Evolutionary conservation across 2,888 invertebrate species (phyloP).

Genomic region (Rapana venosa): DNA sequence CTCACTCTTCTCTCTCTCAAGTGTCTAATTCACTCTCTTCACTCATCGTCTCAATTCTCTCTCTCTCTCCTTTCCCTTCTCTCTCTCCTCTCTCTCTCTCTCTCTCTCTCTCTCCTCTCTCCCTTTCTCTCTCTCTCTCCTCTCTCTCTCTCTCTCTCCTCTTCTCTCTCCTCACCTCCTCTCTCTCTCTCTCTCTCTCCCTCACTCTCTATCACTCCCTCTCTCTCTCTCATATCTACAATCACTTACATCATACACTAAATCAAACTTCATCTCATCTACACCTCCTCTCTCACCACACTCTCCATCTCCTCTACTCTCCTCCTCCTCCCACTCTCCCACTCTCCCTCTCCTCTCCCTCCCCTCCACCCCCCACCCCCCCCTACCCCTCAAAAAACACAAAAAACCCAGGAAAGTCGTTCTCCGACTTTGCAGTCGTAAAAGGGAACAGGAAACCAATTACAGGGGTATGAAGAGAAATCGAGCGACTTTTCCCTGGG

Average conservation of each 20-base stretch:
- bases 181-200: constrained; percentile 10
- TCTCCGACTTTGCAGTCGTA: no score
- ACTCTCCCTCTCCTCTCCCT: no score
- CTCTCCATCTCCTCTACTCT: background rate
- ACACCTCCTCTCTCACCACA: no score
- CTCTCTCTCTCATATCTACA: no score
- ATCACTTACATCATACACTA: no score
- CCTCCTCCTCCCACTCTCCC: background rate
- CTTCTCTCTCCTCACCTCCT: background rate
- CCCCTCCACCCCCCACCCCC: no score
- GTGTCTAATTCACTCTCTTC: background rate
- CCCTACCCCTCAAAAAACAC: no score
- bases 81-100: constrained; percentile 3
- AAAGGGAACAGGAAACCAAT: no score
- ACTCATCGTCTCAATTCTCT: background rate
- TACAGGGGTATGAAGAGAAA: no score
- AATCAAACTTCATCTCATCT: no score
- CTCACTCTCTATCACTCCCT: background rate
- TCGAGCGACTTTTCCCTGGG: no score
- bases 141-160: background rate
- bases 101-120: background rate
- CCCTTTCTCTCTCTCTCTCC: background rate
- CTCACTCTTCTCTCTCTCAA: background rate
- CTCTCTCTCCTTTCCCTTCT: constrained; percentile 6
- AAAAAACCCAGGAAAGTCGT: no score